These are phyloP conservation scores for Fissipunctia ypsillon DNA, from an alignment of 2,888 invertebrate genomes.

Conservation along the genomic window DNA sequence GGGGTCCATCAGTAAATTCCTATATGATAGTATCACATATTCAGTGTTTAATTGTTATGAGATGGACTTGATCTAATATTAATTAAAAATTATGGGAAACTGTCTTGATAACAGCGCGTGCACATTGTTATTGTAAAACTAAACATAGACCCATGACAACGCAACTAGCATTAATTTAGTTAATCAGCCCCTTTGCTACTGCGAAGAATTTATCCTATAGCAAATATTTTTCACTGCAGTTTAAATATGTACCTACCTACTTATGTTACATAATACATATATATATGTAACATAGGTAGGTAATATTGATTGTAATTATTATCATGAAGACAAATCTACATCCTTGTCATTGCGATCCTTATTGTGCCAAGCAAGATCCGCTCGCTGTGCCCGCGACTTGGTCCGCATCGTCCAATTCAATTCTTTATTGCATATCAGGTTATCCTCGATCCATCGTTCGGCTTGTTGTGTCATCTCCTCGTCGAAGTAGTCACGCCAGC, in stretches of 20 bases:
- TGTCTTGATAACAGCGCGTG: conserved; percentile 7
- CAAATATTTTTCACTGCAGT: conserved; percentile 21
- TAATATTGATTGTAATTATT: conserved; percentile 12
- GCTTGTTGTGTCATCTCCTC: conserved; percentile 91
- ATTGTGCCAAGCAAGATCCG: not conserved
- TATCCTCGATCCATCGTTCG: conserved; percentile 91
- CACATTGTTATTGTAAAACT: not conserved
- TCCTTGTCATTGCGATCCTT: not conserved
- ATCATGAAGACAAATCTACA: not conserved
- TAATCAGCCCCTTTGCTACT: not conserved
- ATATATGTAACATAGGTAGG: not conserved
- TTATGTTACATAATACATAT: too few relatives aligned
- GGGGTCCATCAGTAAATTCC: not conserved
- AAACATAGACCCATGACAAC: not conserved
- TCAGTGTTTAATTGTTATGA: not conserved
- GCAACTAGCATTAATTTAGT: not conserved
- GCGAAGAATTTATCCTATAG: not conserved
- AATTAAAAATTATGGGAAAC: not conserved
- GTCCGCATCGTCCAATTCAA: not conserved
- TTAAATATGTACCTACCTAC: not conserved
- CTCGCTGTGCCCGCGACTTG: not conserved
- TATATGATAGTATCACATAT: not conserved
- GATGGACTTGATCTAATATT: not conserved
- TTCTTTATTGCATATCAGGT: conserved; percentile 75
- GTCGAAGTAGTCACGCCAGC: conserved; percentile 79